phyloP scores from a whole-genome alignment of 2,113 vertebrate genomes.

The Colaptes auratus region DNA sequence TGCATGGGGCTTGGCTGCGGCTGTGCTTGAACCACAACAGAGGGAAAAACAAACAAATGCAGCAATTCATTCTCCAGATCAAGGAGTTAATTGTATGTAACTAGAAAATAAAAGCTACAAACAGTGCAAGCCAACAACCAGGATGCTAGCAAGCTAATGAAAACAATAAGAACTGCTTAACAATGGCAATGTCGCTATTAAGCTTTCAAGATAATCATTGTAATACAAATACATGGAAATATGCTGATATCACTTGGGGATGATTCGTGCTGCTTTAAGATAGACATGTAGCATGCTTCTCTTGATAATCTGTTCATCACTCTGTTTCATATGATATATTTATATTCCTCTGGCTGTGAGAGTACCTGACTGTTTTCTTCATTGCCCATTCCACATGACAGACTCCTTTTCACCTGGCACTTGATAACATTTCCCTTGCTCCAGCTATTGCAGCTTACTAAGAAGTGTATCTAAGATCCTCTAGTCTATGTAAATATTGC shows the following conservation, averaged over 20 bases:
- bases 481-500: background rate
- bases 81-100: background rate
- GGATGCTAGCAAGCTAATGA: background rate
- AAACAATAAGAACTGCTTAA: background rate
- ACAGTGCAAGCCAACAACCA: background rate
- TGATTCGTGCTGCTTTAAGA: background rate
- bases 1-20: too few relatives aligned
- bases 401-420: background rate
- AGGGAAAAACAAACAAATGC: background rate
- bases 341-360: background rate
- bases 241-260: background rate
- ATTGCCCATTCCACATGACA: background rate
- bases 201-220: background rate
- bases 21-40: too few relatives aligned
- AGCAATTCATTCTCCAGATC: background rate
- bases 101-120: background rate
- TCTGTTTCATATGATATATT: background rate
- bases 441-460: background rate
- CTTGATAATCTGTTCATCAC: background rate
- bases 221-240: background rate
- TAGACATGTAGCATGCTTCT: background rate
- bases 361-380: background rate
- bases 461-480: background rate
- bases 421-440: background rate
- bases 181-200: background rate